These are phyloP conservation scores for Sarotherodon lohbergeri DNA, from an alignment of 2,113 vertebrate species.

Conservation along the genomic window DNA sequence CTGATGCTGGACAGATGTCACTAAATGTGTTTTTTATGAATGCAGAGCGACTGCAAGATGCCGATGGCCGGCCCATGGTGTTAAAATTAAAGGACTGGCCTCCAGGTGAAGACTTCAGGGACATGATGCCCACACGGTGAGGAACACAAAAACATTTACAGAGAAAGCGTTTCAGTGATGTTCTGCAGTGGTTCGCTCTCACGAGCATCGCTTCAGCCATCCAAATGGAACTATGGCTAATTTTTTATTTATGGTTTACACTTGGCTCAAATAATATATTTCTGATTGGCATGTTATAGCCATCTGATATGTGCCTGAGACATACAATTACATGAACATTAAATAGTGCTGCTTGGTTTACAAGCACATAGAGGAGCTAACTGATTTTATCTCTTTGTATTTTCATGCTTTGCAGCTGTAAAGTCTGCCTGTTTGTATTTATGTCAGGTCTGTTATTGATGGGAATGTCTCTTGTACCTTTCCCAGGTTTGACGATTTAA, in stretches of 20 bases:
- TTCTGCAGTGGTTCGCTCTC: not conserved
- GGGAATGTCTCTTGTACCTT: rapidly evolving
- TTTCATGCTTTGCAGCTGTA: not conserved
- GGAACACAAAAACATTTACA: not conserved
- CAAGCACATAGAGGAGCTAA: not conserved
- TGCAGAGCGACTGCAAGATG: conserved; percentile 85
- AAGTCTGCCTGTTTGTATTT: not conserved
- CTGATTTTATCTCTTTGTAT: not conserved
- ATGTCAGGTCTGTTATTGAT: not conserved
- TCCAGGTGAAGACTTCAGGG: conserved; percentile 96
- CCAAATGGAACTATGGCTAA: not conserved
- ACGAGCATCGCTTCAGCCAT: rapidly evolving
- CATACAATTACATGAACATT: not conserved
- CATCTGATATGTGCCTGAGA: not conserved
- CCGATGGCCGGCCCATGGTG: conserved; percentile 93
- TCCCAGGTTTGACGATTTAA: conserved; percentile 91
- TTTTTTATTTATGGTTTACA: not conserved
- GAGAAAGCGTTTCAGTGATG: not conserved
- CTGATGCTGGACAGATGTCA: not conserved
- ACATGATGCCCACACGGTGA: conserved; percentile 98
- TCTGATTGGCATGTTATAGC: not conserved
- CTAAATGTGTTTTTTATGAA: not conserved
- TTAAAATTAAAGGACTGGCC: conserved; percentile 99
- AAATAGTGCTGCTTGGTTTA: not conserved
- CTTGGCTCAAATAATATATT: not conserved